A percentile compares a stretch with the other conserved stretches of the same genome.
These are phyloP conservation scores for Otolemur garnettii DNA, from an alignment of 2,113 vertebrate species.

Conservation along the genomic window DNA sequence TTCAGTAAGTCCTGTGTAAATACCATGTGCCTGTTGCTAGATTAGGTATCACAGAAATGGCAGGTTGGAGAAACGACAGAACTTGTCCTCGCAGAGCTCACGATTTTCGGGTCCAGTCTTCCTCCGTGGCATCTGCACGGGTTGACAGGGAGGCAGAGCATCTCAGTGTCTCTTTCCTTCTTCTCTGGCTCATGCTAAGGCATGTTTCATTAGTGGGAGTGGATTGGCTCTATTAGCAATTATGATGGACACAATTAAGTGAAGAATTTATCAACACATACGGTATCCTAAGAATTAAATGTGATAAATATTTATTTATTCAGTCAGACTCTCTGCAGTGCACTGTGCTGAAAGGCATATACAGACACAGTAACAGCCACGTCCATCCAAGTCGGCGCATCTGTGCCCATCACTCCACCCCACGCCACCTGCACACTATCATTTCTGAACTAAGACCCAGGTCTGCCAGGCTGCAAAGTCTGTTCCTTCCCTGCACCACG, in stretches of 20 bases:
- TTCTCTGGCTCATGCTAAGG: neutral
- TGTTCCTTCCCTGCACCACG: constrained; percentile 37
- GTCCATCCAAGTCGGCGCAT: constrained; percentile 8
- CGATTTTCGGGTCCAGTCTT: constrained; percentile 50
- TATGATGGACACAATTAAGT: constrained; percentile 54
- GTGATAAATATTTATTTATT: constrained; percentile 51
- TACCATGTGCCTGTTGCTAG: constrained; percentile 49
- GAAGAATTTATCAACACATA: constrained; percentile 36
- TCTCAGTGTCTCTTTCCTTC: constrained; percentile 30
- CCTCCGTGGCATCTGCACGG: constrained; percentile 54
- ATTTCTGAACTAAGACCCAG: constrained; percentile 65
- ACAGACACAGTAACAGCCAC: constrained; percentile 25
- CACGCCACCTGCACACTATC: constrained; percentile 43
- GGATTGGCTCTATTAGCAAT: constrained; percentile 12
- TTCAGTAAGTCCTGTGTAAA: constrained; percentile 72
- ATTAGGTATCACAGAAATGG: constrained; percentile 54
- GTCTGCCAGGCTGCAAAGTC: constrained; percentile 56
- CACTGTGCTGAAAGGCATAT: neutral
- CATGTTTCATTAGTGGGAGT: neutral
- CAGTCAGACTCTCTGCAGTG: neutral
- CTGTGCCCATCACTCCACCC: constrained; percentile 36
- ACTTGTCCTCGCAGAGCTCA: constrained; percentile 45
- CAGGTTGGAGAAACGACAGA: constrained; percentile 54
- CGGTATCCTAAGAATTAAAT: neutral
- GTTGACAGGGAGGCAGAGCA: constrained; percentile 26